Base-by-base conservation (phyloP, 2,888 invertebrate species). In the Melinaea menophilus region DNA sequence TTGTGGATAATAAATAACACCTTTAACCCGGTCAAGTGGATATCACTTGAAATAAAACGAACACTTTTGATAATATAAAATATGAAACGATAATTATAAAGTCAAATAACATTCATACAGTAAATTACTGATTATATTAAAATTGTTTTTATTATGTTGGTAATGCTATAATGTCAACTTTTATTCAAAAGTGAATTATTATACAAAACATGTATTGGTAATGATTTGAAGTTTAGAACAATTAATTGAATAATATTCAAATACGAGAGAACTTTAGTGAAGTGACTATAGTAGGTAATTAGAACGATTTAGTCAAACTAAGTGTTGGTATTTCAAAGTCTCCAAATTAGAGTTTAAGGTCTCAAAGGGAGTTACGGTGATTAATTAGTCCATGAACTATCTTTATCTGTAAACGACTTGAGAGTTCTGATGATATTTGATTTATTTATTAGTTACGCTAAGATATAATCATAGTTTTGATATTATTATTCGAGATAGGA, bases 1-100 rank as follows among this genome's bases (percentile, higher is more conserved):
- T 70, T 69, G 71, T 71, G 69, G 73, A 63, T 65, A 63, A 63
- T 82, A 82, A 81, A 80, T 83, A 82, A 76, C 73, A 73, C 76
- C 75, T 76, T 66, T 72, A 65, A 62, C 70, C 63, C 63, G 67
- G 66, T 66, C 68, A 66, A 68, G 62, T 65, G 62, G 60, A 68
- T 68, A 64, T 62, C 62, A 64, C 59, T 64, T 64, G 57, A 62
- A 47, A 48, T 64, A 61, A 61, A 51, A 31, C 51, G 31, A 31
- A 51, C 7, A 51, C 9, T 22, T 51, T 51, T 51, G 2, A 51
- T 51, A 51, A 51, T 51, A 51, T 51, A 51, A 51, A 51, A 51
- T 51, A 51, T 51, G 31, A 22, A 31, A 31, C 11, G 51, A 51
- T 31, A 51, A 51, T 31, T 22, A 51, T 2, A 31, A 31, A 51